Base-by-base conservation (phyloP, 2,113 vertebrate genomes). In the Cyrtonyx montezumae region DNA sequence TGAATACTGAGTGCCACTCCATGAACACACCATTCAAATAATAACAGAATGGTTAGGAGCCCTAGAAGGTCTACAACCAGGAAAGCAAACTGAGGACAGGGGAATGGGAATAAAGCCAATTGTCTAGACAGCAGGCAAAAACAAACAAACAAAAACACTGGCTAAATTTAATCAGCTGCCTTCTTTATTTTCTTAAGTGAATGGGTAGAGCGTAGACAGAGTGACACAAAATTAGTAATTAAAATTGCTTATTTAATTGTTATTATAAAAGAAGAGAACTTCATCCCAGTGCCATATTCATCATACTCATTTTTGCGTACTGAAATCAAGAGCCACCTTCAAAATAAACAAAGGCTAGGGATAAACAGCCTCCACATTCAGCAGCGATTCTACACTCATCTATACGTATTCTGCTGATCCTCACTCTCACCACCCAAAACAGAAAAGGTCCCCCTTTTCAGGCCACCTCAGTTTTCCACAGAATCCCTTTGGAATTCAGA, bases 51-150 rank as follows among this genome's bases (percentile, higher is more conserved):
- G n/a, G 89, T 67, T 80, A 94, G 94, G 86, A 87, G 84, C 67
- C 89, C 89, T 75, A 85, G 68, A 91, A 79, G 87, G 89, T 87
- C 94, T 75, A 79, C 63, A 87, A 93, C 74, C 94, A 90, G 92
- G 56, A 89, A 82, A 82, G 81, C 78, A 45, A 77, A 71, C 93
- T 66, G 74, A 76, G 63, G 82, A 43, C 26, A 1, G 81, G 74
- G 71, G 61, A 90, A 78, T 12, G 56, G 93, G 92, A 93, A 80
- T 61, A 10, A 26, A 82, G 93, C 93, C 95, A 94, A 83, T 82
- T 94, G 95, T 96, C 96, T 96, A 95, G 96, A 96, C 94, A 95
- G 93, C 84, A 96, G 81, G 95, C 89, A 92, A 93, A 94, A 93
- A 86, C 51, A 30, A 53, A 53, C 51, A 53, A 53, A 30, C 51